Conservation (phyloP, 2,797 vertebrate species). For the Myotis vivesi region DNA sequence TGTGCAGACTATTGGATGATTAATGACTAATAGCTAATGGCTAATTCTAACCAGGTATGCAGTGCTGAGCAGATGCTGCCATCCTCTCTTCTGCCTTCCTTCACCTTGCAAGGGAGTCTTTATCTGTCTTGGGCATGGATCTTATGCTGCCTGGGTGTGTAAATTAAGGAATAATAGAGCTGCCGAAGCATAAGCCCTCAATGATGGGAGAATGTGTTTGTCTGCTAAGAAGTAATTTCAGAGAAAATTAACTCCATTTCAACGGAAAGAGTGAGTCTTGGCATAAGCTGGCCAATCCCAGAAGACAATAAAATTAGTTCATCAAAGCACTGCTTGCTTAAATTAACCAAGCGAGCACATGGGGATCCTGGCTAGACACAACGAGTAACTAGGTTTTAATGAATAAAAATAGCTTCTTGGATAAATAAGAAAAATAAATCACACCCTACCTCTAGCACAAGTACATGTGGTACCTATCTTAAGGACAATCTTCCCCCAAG, state of each 20-base stretch:
- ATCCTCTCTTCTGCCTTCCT: conserved; percentile 22
- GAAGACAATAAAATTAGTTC: conserved; percentile 88
- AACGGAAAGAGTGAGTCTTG: conserved; percentile 86
- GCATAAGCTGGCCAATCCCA: conserved; percentile 87
- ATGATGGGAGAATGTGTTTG: conserved; percentile 88
- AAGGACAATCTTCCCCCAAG: conserved; percentile 37
- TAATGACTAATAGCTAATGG: not conserved
- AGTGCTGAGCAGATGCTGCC: conserved; percentile 42
- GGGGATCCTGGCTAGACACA: conserved; percentile 84
- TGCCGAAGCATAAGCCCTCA: conserved; percentile 84
- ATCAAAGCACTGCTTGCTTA: conserved; percentile 87
- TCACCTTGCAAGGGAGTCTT: conserved; percentile 75
- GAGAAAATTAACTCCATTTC: conserved; percentile 90
- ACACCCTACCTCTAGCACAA: conserved; percentile 50
- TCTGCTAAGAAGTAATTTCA: conserved; percentile 90
- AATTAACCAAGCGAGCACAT: conserved; percentile 87
- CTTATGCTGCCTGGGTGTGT: conserved; percentile 80
- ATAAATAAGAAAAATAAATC: conserved; percentile 82
- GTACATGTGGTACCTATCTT: not conserved
- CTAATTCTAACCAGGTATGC: not conserved
- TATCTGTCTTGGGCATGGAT: conserved; percentile 81
- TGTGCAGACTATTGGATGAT: not conserved
- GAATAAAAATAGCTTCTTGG: conserved; percentile 86
- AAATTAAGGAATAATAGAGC: conserved; percentile 88
- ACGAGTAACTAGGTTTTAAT: conserved; percentile 86